A percentile compares a stretch with the other conserved stretches of the same genome.
These are phyloP conservation scores for Verasper variegatus DNA, from an alignment of 2,113 vertebrate genomes.

Conservation along the genomic window DNA sequence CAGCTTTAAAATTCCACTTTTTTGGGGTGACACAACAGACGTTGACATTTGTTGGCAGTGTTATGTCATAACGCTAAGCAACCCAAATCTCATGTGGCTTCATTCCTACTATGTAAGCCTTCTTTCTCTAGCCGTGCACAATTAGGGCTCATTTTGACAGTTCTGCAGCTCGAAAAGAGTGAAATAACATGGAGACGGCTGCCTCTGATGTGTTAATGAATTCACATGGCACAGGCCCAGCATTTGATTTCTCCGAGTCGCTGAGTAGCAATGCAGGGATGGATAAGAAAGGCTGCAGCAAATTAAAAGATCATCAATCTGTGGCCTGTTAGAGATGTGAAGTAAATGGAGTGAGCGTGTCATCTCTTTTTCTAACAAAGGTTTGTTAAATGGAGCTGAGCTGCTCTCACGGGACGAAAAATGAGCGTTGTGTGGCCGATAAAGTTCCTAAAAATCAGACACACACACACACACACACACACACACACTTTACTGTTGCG, in stretches of 20 bases:
- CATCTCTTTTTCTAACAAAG: constrained; percentile 28
- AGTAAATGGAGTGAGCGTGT: constrained; percentile 33
- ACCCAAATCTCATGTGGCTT: neutral
- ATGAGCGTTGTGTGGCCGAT: constrained; percentile 3
- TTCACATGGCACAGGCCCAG: constrained; percentile 12
- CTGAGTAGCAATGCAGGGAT: neutral
- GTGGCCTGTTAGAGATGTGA: constrained; percentile 27
- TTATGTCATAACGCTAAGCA: constrained; percentile 30
- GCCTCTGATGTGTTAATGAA: constrained; percentile 45
- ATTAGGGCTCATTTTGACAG: neutral
- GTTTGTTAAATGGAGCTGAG: neutral
- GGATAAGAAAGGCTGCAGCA: constrained; percentile 7
- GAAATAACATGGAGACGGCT: neutral
- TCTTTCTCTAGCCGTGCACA: neutral
- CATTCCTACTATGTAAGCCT: constrained; percentile 4
- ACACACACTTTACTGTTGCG: neutral
- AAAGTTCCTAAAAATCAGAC: constrained; percentile 1
- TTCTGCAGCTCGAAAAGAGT: neutral
- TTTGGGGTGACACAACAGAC: neutral
- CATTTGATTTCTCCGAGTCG: constrained; percentile 29
- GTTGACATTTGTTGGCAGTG: constrained; percentile 42
- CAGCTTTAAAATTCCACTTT: constrained; percentile 8
- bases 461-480: constrained; percentile 8
- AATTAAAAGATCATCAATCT: constrained; percentile 47
- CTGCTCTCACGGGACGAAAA: constrained; percentile 7